Base-by-base conservation (phyloP, 2,888 invertebrate genomes). In the Dolichopus griseipennis region DNA sequence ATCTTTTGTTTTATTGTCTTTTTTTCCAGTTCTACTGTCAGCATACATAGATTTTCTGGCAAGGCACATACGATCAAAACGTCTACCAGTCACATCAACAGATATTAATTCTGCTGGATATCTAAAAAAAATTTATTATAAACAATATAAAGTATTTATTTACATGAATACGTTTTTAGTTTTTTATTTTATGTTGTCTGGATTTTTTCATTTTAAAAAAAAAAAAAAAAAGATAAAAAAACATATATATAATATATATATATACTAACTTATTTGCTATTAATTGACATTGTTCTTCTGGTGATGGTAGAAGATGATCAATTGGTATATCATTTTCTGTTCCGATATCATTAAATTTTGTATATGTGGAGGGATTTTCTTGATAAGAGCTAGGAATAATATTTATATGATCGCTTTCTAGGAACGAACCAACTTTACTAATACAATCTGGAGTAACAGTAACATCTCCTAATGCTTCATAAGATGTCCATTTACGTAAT, bases 61-160 rank as follows among this genome's bases (percentile, higher is more conserved):
- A 75, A 86, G 87, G 76, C 92, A 91, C 93, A 95, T 93, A 74
- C 95, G 86, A 78, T 92, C 89, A 85, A 96, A 96, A 79, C 90
- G 88, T 76, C 87, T 86, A 67, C 95, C 95, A 71, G 93, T 91
- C 68, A 92, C 89, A 83, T 97, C 95, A 75, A 97, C 93, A 70
- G 91, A 88, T 71, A 97, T 90, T 72, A 95, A 83, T 84, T 93
- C 90, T 72, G 93, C 91, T 68, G 92, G 92, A 84, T 92, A 95
- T 84, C 92, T 92, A 68, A 9, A 43, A 61, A 68, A 9, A 43
- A 61, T 41, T 34, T 21, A 61, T n/a, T n/a, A n/a, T n/a, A n/a
- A n/a, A n/a, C n/a, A 65, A 34, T 67, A 20, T 61, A n/a, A 64
- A 37, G 20, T 4, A 27, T 64, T 18, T 33, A 3, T 62, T 21